phyloP scores from a whole-genome alignment of 1,140 invertebrate genomes.

The Drosophila paulistorum region DNA sequence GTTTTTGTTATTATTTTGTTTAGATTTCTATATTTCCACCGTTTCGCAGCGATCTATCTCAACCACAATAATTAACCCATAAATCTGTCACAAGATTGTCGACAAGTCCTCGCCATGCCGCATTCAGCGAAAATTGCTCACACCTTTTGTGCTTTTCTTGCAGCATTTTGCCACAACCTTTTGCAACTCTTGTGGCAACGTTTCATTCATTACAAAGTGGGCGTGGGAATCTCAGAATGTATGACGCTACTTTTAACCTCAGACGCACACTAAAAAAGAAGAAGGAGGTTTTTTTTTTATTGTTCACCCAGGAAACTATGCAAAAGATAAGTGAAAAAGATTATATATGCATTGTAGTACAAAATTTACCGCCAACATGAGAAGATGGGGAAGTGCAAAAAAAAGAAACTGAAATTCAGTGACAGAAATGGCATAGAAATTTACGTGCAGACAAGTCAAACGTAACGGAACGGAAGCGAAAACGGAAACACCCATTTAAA shows the following conservation, averaged over 20 bases:
- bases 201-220: slow-evolving; percentile 56
- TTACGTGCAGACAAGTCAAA: slow-evolving; percentile 75
- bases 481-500: slow-evolving; percentile 75
- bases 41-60: not conserved
- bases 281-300: not conserved
- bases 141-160: slow-evolving; percentile 38
- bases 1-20: not conserved
- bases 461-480: slow-evolving; percentile 68
- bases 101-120: slow-evolving; percentile 57
- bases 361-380: slow-evolving; percentile 75
- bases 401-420: slow-evolving; percentile 35
- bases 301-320: slow-evolving; percentile 56
- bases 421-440: slow-evolving; percentile 57
- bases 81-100: slow-evolving; percentile 72
- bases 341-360: slow-evolving; percentile 77
- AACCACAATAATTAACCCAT: slow-evolving; percentile 68
- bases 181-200: slow-evolving; percentile 48
- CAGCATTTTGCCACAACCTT: slow-evolving; percentile 39
- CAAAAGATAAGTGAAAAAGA: slow-evolving; percentile 78
- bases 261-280: slow-evolving; percentile 53
- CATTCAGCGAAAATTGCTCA: slow-evolving; percentile 64
- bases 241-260: slow-evolving; percentile 73
- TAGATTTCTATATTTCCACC: not conserved
- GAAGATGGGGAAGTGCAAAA: slow-evolving; percentile 10
- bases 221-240: slow-evolving; percentile 51